Percentiles rank a stretch among this genome's conserved stretches.
phyloP scores from a whole-genome alignment of 2,113 vertebrate species.

The Coptodon rendalli region DNA sequence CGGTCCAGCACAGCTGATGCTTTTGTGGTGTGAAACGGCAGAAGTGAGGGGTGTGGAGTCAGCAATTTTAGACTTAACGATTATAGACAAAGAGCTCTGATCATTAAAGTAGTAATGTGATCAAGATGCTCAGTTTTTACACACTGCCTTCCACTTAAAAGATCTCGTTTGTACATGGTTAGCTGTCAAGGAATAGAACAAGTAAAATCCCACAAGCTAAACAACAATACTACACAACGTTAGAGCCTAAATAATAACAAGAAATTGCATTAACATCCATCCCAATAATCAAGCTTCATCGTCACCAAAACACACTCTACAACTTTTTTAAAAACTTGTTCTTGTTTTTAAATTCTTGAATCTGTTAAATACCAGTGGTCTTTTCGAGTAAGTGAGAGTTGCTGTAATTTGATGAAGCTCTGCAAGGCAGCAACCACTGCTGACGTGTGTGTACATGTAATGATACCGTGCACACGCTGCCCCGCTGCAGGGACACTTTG shows the following conservation, averaged over 20 bases:
- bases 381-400: background rate
- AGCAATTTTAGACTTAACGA: conserved; percentile 32
- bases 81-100: conserved; percentile 45
- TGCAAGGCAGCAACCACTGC: background rate
- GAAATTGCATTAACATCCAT: background rate
- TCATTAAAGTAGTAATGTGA: conserved; percentile 54
- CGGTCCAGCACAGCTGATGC: conserved; percentile 7
- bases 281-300: background rate
- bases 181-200: background rate
- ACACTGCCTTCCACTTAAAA: conserved; percentile 50
- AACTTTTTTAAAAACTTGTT: background rate
- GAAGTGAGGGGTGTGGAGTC: conserved; percentile 6
- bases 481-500: conserved; percentile 49
- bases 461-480: conserved; percentile 36
- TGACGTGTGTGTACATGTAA: background rate
- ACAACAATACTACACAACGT: background rate
- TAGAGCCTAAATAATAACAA: background rate
- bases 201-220: background rate
- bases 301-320: background rate
- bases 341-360: background rate
- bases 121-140: conserved; percentile 38
- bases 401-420: conserved; percentile 26
- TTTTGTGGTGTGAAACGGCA: conserved; percentile 30
- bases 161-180: background rate
- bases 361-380: background rate